Percentiles rank a stretch among this genome's conserved stretches.
Evolutionary conservation across 2,888 invertebrate genomes (phyloP).

Genomic region (Drosophila mercatorum): DNA sequence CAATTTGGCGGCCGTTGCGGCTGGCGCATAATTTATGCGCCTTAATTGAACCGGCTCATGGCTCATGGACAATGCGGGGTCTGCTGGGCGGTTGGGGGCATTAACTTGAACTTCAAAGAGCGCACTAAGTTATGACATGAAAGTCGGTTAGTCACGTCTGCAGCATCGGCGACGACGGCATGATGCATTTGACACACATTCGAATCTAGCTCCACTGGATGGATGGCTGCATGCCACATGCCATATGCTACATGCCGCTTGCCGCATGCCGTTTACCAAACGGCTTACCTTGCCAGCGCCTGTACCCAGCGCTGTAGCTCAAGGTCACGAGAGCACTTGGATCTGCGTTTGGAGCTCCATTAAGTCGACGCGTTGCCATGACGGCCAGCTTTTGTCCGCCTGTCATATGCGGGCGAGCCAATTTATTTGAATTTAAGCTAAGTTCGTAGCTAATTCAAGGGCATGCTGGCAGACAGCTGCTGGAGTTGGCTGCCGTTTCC

Average conservation of each 20-base stretch:
- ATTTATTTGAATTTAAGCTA: constrained; percentile 71
- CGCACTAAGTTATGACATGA: constrained; percentile 77
- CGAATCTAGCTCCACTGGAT: constrained; percentile 30
- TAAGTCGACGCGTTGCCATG: constrained; percentile 48
- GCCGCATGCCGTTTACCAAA: constrained; percentile 21
- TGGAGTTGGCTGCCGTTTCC: constrained; percentile 38
- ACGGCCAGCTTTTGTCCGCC: constrained; percentile 53
- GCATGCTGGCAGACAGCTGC: constrained; percentile 60
- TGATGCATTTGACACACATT: constrained; percentile 80
- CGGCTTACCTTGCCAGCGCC: constrained; percentile 14
- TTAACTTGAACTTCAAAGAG: constrained; percentile 79
- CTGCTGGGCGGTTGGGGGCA: constrained; percentile 12
- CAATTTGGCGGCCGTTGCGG: constrained; percentile 73
- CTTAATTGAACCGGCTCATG: constrained; percentile 73
- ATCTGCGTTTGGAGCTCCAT: constrained; percentile 44
- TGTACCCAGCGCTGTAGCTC: constrained; percentile 40
- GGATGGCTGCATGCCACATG: constrained; percentile 70
- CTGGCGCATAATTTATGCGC: constrained; percentile 78
- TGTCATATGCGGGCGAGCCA: constrained; percentile 50
- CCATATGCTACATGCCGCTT: constrained; percentile 75
- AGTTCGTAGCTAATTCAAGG: constrained; percentile 73
- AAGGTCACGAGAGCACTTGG: constrained; percentile 54
- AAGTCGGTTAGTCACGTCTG: constrained; percentile 80
- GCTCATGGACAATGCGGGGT: constrained; percentile 41
- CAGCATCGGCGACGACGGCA: constrained; percentile 57